These are phyloP conservation scores for Ricordea florida DNA, from an alignment of 92 coral and sea anemone genomes.

Conservation along the genomic window DNA sequence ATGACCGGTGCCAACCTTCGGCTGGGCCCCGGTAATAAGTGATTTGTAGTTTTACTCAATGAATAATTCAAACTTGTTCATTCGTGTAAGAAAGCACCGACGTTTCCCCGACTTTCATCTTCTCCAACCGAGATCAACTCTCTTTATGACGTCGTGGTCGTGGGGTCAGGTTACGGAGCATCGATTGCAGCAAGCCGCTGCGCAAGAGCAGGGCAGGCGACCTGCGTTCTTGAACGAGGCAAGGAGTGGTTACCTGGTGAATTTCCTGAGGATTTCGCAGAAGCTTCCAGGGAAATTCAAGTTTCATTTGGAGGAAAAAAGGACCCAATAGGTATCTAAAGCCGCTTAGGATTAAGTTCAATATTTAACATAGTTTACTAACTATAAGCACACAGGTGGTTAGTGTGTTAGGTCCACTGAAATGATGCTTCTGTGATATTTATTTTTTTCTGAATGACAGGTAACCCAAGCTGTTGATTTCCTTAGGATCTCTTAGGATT, in stretches of 20 bases:
- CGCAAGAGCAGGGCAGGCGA: slow-evolving; percentile 61
- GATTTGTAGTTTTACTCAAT: too few relatives aligned
- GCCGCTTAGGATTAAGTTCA: neutral
- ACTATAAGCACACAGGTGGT: neutral
- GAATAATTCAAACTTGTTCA: too few relatives aligned
- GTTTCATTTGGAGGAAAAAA: slow-evolving; percentile 41
- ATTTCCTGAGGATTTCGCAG: slow-evolving; percentile 49
- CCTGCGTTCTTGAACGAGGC: slow-evolving; percentile 64
- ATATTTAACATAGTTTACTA: neutral
- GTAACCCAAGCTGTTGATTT: too few relatives aligned
- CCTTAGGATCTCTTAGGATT: too few relatives aligned
- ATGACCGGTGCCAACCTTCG: too few relatives aligned
- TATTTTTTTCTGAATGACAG: too few relatives aligned
- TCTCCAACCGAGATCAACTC: too few relatives aligned
- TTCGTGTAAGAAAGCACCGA: too few relatives aligned
- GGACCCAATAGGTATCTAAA: slow-evolving; percentile 20
- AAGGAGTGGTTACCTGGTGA: slow-evolving; percentile 79
- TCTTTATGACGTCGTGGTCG: slow-evolving; percentile 65
- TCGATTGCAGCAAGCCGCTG: slow-evolving; percentile 70
- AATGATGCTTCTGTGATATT: too few relatives aligned
- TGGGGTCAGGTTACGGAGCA: slow-evolving; percentile 74
- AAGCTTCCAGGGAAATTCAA: slow-evolving; percentile 47
- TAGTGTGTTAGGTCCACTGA: neutral
- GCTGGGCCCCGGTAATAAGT: too few relatives aligned
- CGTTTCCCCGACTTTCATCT: too few relatives aligned